phyloP scores from a whole-genome alignment of 92 coral and sea anemone genomes.

The Scolanthus callimorphus region DNA sequence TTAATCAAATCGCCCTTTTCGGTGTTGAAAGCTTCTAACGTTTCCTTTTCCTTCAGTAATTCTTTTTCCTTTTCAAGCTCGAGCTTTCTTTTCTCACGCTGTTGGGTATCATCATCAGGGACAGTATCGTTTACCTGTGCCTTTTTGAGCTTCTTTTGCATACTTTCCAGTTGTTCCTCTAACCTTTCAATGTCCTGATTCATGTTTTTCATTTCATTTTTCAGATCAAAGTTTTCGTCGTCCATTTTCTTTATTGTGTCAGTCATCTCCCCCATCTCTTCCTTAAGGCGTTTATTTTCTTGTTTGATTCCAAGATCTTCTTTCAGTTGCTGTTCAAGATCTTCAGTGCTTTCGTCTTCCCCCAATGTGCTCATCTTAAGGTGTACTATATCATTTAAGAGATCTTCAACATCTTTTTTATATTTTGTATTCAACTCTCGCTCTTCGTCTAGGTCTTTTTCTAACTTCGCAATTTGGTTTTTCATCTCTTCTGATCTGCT shows the following conservation, averaged over 20 bases:
- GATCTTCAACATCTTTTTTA: constrained; percentile 65
- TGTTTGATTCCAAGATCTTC: constrained; percentile 39
- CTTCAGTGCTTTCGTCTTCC: constrained; percentile 40
- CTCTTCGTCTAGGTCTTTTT: constrained; percentile 45
- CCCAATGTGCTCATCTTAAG: constrained; percentile 55
- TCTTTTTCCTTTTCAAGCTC: constrained; percentile 34
- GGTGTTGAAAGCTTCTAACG: constrained; percentile 13
- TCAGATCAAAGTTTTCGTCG: constrained; percentile 44
- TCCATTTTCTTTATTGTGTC: constrained; percentile 24
- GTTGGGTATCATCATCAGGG: constrained; percentile 22
- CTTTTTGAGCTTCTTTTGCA: constrained; percentile 12
- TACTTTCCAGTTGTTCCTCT: constrained; percentile 11
- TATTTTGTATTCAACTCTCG: constrained; percentile 37
- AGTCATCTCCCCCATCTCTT: constrained; percentile 34
- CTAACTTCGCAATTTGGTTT: constrained; percentile 23
- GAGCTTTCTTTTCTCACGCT: constrained; percentile 19
- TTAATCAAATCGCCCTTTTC: constrained; percentile 24
- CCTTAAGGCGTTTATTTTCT: constrained; percentile 48
- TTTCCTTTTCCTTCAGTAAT: constrained; percentile 32
- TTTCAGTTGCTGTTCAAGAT: constrained; percentile 20
- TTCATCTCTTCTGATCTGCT: constrained; percentile 8
- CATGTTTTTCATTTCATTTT: constrained; percentile 34
- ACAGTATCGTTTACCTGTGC: constrained; percentile 6
- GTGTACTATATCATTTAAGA: constrained; percentile 59
- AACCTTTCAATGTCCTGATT: constrained; percentile 34